A percentile compares a stretch with the other conserved stretches of the same genome.
These are phyloP conservation scores for Oreochromis mossambicus DNA, from an alignment of 2,797 vertebrate species.

Conservation along the genomic window DNA sequence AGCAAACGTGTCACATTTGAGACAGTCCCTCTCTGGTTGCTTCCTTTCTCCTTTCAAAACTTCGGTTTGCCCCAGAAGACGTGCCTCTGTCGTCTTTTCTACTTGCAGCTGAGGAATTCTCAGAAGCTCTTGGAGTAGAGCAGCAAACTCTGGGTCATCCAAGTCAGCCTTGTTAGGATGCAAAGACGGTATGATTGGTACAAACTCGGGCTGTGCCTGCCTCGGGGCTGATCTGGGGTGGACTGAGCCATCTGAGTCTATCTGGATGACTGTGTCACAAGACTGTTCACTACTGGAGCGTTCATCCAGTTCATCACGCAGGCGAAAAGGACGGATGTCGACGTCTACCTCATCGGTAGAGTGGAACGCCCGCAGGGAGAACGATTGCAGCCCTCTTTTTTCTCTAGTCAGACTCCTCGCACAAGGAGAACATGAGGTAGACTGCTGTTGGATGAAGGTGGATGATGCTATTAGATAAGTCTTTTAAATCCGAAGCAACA, in stretches of 20 bases:
- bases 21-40: conserved; percentile 84
- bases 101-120: conserved; percentile 63
- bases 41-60: conserved; percentile 25
- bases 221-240: conserved; percentile 82
- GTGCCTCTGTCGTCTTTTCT: conserved; percentile 48
- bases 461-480: neutral
- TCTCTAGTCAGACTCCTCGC: conserved; percentile 93
- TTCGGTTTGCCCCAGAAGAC: conserved; percentile 25
- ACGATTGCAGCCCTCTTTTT: conserved; percentile 80
- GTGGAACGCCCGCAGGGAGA: conserved; percentile 89
- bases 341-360: conserved; percentile 83
- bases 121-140: conserved; percentile 70
- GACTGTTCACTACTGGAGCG: conserved; percentile 94
- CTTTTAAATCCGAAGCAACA: neutral
- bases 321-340: conserved; percentile 79
- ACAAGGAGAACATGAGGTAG: conserved; percentile 90
- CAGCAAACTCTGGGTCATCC: conserved; percentile 67
- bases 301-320: conserved; percentile 88
- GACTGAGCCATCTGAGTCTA: conserved; percentile 86
- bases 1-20: conserved; percentile 98
- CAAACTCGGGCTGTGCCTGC: conserved; percentile 86
- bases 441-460: conserved; percentile 70
- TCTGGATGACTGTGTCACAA: conserved; percentile 93
- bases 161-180: conserved; percentile 81
- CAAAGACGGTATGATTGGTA: conserved; percentile 93